A percentile compares a stretch with the other conserved stretches of the same genome.
phyloP scores from a whole-genome alignment of 2,888 invertebrate species.

The Hirtodrosophila cameraria region DNA sequence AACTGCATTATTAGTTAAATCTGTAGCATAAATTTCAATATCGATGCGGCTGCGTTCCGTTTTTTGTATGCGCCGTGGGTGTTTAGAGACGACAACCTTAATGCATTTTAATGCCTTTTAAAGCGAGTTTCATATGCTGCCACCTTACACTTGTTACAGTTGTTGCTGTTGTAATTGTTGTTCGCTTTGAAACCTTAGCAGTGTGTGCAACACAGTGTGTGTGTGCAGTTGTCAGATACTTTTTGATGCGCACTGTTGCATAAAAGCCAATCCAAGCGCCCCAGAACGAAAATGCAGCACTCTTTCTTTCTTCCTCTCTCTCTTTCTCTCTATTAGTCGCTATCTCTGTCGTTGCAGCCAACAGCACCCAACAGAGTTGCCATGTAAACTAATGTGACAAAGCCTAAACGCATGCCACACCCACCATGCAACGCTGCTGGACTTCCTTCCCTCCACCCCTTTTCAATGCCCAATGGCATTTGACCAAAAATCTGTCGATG shows the following conservation, averaged over 20 bases:
- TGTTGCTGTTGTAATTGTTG: constrained; percentile 13
- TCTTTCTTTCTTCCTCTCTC: not conserved
- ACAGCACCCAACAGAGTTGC: constrained; percentile 15
- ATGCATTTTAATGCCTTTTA: constrained; percentile 75
- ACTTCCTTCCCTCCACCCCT: too few relatives aligned
- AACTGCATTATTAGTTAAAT: constrained; percentile 77
- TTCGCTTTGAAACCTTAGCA: constrained; percentile 61
- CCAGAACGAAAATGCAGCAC: constrained; percentile 47
- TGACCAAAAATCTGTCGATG: constrained; percentile 47
- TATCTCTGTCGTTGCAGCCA: not conserved
- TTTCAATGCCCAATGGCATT: constrained; percentile 43
- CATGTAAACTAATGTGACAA: constrained; percentile 56
- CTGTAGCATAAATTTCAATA: constrained; percentile 77
- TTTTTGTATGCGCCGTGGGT: constrained; percentile 26
- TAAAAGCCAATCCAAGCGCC: constrained; percentile 64
- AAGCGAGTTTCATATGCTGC: constrained; percentile 65
- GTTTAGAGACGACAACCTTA: constrained; percentile 55
- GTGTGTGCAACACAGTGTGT: constrained; percentile 33
- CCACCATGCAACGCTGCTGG: constrained; percentile 12
- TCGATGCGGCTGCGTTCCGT: constrained; percentile 54
- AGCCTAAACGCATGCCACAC: constrained; percentile 46
- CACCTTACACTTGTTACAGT: constrained; percentile 17
- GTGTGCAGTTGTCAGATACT: constrained; percentile 53
- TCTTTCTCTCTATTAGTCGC: not conserved
- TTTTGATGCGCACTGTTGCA: constrained; percentile 73